Evolutionary conservation across 2,113 vertebrate genomes (phyloP).

Genomic region (Pedionomus torquatus): DNA sequence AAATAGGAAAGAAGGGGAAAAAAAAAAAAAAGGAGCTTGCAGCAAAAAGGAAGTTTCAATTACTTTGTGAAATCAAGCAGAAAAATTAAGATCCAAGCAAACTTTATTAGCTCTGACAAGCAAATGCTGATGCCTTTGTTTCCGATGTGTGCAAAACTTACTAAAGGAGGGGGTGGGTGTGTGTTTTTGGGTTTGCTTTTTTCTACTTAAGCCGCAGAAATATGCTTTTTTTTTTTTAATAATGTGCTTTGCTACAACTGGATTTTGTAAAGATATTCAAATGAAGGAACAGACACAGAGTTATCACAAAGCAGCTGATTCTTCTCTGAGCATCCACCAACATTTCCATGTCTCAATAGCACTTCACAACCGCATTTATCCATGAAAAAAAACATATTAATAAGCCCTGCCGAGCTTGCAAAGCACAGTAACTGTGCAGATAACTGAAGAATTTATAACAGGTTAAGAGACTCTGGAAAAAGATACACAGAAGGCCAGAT

Average conservation of each 20-base stretch:
- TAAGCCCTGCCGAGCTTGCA: not conserved
- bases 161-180: not conserved
- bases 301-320: conserved; percentile 21
- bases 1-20: not conserved
- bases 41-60: conserved; percentile 84
- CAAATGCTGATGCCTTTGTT: conserved; percentile 72
- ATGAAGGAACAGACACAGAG: not conserved
- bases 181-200: not conserved
- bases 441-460: not conserved
- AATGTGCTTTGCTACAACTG: not conserved
- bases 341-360: conserved; percentile 7
- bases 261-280: not conserved
- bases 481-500: not conserved
- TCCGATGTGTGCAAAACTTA: conserved; percentile 15
- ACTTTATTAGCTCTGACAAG: conserved; percentile 83
- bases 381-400: not conserved
- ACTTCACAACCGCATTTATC: not conserved
- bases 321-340: not conserved
- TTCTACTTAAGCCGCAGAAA: not conserved
- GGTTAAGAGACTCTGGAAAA: not conserved
- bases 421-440: not conserved
- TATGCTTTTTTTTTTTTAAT: not conserved
- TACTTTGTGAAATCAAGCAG: conserved; percentile 83
- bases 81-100: conserved; percentile 84
- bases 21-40: not conserved